Base-by-base conservation (phyloP, 2,888 invertebrate genomes). In the Dynastes maya region DNA sequence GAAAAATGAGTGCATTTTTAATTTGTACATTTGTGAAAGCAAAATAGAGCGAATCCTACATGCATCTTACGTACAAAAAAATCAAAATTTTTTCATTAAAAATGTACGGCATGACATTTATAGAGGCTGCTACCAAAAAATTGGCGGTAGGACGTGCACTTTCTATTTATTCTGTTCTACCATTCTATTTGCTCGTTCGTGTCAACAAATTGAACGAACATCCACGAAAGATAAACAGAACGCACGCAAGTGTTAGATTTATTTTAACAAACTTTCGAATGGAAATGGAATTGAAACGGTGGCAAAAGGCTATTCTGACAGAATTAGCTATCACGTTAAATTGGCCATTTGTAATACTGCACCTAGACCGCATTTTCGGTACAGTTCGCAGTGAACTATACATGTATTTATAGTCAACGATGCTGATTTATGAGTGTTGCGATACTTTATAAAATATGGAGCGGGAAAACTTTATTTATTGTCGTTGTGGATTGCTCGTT, bases 391-490 rank as follows among this genome's bases (percentile, higher is more conserved):
- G 58, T 40, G 40, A 40, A 55, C 72, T 40, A 61, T 37, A 16
- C 22, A 71, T 32, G 55, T 71, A 72, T 72, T 72, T 58, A 72
- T 72, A 72, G 58, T 58, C 58, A 22, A 40, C 72, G 40, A 72
- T 72, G 13, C 40, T 58, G 72, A 72, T 72, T 72, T 72, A 72
- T 58, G 58, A 40, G 37, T 61, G 22, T 58, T 72, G 55, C 55
- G 27, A 72, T 72, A 58, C 58, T 72, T 72, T 72, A 72, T 72
- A 72, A 72, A 72, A 72, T 72, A 72, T 72, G 58, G 32, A 45
- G 22, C 22, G 58, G 72, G 27, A 5, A 58, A 72, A 58, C 72
- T 58, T 72, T 61, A 72, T 72, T 72, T 61, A 72, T 72, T 72
- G 51, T 58, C 72, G n/a, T 32, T 32, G 45, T 72, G 72, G 29